These are phyloP conservation scores for Heterotilapia buettikoferi DNA, from an alignment of 2,113 vertebrate genomes.

Conservation along the genomic window DNA sequence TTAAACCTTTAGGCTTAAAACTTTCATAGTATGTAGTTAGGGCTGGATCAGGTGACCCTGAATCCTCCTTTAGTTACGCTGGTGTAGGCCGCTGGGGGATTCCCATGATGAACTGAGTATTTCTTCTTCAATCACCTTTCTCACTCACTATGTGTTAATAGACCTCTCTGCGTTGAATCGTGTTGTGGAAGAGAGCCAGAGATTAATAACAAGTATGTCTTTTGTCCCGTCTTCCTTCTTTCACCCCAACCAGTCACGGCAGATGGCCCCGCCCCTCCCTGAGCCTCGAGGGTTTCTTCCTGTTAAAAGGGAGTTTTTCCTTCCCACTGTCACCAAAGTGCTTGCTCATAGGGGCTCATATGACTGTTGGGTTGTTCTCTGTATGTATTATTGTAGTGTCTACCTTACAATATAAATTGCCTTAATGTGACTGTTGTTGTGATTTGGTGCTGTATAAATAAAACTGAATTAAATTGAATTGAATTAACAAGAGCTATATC, in stretches of 20 bases:
- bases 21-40: background rate
- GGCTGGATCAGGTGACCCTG: background rate
- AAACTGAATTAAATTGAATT: background rate
- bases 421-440: background rate
- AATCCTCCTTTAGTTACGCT: background rate
- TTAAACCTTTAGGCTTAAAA: background rate
- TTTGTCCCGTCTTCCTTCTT: background rate
- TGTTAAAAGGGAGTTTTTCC: background rate
- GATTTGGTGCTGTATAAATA: background rate
- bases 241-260: background rate
- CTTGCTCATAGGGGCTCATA: background rate
- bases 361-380: background rate
- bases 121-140: background rate
- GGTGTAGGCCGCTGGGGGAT: background rate
- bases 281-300: background rate
- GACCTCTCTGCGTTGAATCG: background rate
- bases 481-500: background rate
- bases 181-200: background rate
- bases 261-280: background rate
- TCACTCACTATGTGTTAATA: background rate
- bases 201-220: background rate
- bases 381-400: background rate
- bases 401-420: background rate
- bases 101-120: background rate
- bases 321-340: background rate